Evolutionary conservation across 2,113 vertebrate species (phyloP).

Genomic region (Corythoichthys intestinalis): DNA sequence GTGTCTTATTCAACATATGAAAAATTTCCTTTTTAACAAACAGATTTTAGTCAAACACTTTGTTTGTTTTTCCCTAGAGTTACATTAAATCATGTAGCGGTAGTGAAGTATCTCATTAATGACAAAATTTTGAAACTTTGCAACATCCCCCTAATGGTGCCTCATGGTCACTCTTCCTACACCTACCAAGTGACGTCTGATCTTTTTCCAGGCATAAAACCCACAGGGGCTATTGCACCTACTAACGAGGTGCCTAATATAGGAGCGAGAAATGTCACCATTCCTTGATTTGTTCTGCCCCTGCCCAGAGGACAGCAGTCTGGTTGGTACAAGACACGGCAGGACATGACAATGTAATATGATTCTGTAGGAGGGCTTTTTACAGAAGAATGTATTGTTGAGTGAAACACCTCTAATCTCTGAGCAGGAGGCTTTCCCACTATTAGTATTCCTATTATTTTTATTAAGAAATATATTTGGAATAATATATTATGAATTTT

Average conservation of each 20-base stretch:
- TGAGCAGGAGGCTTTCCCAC: constrained; percentile 16
- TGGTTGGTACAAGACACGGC: constrained; percentile 51
- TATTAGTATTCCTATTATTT: not conserved
- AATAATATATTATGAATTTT: too few species aligned
- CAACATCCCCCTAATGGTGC: constrained; percentile 35
- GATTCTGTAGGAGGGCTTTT: constrained; percentile 52
- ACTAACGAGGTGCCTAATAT: constrained; percentile 68
- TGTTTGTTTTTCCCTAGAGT: not conserved
- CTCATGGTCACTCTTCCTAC: constrained; percentile 63
- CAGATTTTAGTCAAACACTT: not conserved
- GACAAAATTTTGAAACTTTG: constrained; percentile 54
- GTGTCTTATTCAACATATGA: constrained; percentile 20
- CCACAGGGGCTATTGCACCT: constrained; percentile 56
- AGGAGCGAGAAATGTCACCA: constrained; percentile 61
- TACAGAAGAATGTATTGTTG: constrained; percentile 25
- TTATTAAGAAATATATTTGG: not conserved
- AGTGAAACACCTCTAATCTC: constrained; percentile 36
- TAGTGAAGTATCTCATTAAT: constrained; percentile 45
- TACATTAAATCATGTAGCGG: not conserved
- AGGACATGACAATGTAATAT: constrained; percentile 56
- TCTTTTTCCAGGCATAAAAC: constrained; percentile 36
- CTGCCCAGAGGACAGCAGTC: constrained; percentile 45
- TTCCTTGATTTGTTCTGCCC: constrained; percentile 33
- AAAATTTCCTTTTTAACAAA: constrained; percentile 5
- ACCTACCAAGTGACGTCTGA: constrained; percentile 47